phyloP scores from a whole-genome alignment of 2,113 vertebrate genomes.

The Tilapia sparmanii region DNA sequence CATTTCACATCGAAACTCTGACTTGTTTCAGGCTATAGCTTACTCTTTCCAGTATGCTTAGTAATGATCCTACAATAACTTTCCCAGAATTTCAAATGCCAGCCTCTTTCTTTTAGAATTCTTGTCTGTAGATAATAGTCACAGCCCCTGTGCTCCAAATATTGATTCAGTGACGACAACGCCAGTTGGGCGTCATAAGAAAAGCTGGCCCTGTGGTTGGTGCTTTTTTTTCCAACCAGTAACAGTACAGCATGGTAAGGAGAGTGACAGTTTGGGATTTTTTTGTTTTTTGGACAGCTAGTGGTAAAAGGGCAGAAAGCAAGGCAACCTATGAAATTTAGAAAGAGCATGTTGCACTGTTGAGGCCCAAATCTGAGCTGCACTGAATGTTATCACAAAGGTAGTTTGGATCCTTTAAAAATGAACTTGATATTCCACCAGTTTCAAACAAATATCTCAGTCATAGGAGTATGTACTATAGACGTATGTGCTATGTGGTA shows the following conservation, averaged over 20 bases:
- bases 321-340: neutral
- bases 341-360: neutral
- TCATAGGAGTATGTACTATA: neutral
- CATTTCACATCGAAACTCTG: conserved; percentile 29
- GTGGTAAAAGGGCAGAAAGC: neutral
- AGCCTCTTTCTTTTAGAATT: neutral
- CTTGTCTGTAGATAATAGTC: neutral
- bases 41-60: conserved; percentile 4
- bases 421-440: neutral
- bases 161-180: neutral
- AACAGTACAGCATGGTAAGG: neutral
- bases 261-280: neutral
- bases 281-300: neutral
- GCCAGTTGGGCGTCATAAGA: neutral
- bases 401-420: neutral
- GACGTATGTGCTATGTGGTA: neutral
- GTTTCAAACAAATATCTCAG: neutral
- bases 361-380: neutral
- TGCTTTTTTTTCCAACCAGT: neutral
- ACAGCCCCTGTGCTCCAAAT: neutral
- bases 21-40: neutral
- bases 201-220: neutral
- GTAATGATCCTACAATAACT: neutral
- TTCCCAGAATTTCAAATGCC: conserved; percentile 3
- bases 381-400: neutral